Percentiles rank a stretch among this genome's conserved stretches.
Evolutionary conservation across 2,113 vertebrate genomes (phyloP).

Genomic region (Microtus montanus): DNA sequence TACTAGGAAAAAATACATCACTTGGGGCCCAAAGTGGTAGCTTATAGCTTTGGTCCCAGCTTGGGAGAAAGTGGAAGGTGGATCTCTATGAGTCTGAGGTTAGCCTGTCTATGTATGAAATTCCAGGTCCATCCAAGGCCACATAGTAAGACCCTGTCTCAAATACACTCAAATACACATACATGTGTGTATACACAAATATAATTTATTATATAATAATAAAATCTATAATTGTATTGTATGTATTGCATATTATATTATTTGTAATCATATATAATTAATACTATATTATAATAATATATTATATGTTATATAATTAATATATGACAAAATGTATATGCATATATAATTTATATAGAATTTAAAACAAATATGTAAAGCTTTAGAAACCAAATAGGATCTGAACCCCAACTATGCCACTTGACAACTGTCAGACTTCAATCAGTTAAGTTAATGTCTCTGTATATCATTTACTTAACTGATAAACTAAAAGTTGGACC

Average conservation of each 20-base stretch:
- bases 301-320: too few species aligned
- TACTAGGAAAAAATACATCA: not conserved
- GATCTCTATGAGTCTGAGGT: not conserved
- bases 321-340: too few species aligned
- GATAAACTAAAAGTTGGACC: not conserved
- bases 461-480: constrained; percentile 34
- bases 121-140: not conserved
- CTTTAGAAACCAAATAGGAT: constrained; percentile 3
- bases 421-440: constrained; percentile 9
- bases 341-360: too few species aligned
- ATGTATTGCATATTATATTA: too few species aligned
- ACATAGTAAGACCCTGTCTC: not conserved
- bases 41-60: not conserved
- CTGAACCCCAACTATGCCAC: constrained; percentile 5
- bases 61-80: not conserved
- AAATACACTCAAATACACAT: not conserved
- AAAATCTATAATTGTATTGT: too few species aligned
- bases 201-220: too few species aligned
- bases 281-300: too few species aligned
- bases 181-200: too few species aligned
- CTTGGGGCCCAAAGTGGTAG: not conserved
- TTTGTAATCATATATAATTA: too few species aligned
- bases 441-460: constrained; percentile 34
- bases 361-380: constrained; percentile 17
- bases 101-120: not conserved